A percentile compares a stretch with the other conserved stretches of the same genome.
Evolutionary conservation across 2,888 invertebrate genomes (phyloP).

Genomic region (Melipona beecheii): DNA sequence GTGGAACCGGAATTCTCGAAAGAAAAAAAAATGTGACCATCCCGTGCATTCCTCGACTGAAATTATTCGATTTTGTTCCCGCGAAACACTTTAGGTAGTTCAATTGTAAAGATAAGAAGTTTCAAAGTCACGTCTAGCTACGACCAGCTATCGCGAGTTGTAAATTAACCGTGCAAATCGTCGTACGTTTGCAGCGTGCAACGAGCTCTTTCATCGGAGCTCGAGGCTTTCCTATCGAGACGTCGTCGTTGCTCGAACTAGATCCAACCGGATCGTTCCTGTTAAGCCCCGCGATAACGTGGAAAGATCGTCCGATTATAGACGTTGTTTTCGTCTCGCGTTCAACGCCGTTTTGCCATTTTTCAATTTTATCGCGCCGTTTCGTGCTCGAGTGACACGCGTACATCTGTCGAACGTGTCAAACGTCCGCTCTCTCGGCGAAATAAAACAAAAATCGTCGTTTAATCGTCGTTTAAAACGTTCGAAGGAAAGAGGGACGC

Average conservation of each 20-base stretch:
- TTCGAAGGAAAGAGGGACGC: neutral
- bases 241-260: slow-evolving; percentile 9
- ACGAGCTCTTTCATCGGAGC: neutral
- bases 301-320: neutral
- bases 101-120: neutral
- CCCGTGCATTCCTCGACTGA: no score
- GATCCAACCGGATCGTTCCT: slow-evolving; percentile 36
- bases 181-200: neutral
- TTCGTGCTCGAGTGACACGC: neutral
- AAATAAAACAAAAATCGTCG: neutral
- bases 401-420: accelerated
- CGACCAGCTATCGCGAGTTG: neutral
- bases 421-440: neutral
- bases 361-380: neutral
- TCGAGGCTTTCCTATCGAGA: neutral
- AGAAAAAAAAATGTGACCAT: neutral
- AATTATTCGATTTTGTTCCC: neutral
- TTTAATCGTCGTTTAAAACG: neutral
- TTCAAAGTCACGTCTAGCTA: no score
- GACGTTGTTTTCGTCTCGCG: neutral
- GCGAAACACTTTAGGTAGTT: neutral
- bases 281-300: neutral
- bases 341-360: neutral
- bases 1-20: neutral
- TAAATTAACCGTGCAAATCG: neutral